These are phyloP conservation scores for Oplegnathus fasciatus DNA, from an alignment of 2,113 vertebrate genomes.

Conservation along the genomic window DNA sequence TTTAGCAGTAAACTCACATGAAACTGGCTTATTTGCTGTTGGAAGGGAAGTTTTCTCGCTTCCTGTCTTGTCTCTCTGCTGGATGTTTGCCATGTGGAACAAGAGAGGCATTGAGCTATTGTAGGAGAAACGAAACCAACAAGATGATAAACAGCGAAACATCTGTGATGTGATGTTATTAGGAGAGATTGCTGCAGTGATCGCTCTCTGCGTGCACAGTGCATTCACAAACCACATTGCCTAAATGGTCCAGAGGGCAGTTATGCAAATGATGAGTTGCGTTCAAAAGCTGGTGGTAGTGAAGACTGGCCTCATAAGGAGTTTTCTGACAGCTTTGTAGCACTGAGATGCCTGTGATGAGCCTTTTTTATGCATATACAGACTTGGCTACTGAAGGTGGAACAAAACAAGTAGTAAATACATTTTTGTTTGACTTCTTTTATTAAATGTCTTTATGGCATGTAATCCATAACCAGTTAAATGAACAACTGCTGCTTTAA, in stretches of 20 bases:
- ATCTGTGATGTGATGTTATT: conserved; percentile 8
- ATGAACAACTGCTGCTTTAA: conserved; percentile 12
- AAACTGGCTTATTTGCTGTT: conserved; percentile 27
- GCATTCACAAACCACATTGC: conserved; percentile 54
- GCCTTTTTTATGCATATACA: neutral
- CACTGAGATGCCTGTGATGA: neutral
- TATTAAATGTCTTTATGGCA: conserved; percentile 5
- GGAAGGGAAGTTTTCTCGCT: conserved; percentile 21
- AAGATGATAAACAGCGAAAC: neutral
- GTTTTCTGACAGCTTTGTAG: conserved; percentile 33
- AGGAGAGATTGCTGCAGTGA: conserved; percentile 6
- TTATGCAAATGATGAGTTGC: neutral
- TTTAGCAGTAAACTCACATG: conserved; percentile 21
- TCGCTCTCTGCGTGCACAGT: conserved; percentile 29
- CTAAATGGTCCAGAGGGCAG: conserved; percentile 21
- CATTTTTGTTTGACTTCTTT: neutral
- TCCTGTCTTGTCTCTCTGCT: conserved; percentile 38
- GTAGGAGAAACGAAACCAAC: conserved; percentile 15
- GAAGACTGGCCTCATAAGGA: neutral
- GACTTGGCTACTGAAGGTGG: conserved; percentile 1
- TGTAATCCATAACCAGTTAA: neutral
- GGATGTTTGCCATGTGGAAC: conserved; percentile 20
- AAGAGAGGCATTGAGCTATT: neutral
- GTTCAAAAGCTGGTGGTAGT: conserved; percentile 6
- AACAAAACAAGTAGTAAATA: neutral